A percentile compares a stretch with the other conserved stretches of the same genome.
Evolutionary conservation across 2,113 vertebrate genomes (phyloP).

Genomic region (Anser cygnoides): DNA sequence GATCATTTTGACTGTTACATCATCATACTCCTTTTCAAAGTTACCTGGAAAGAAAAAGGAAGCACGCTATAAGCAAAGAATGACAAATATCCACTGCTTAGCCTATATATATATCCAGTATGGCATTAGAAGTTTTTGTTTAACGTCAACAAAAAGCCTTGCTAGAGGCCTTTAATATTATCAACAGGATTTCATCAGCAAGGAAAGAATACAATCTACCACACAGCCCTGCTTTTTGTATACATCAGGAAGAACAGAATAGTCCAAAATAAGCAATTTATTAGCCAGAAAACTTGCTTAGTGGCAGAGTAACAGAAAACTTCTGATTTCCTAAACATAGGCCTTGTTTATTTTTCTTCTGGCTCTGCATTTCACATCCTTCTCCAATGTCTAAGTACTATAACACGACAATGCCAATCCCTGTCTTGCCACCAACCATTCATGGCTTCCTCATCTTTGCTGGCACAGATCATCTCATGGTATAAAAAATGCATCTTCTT

Average conservation of each 20-base stretch:
- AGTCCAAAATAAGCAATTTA: neutral
- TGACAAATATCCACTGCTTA: neutral
- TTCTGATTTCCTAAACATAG: neutral
- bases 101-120: neutral
- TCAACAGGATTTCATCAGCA: neutral
- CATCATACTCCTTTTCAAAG: slow-evolving; percentile 75
- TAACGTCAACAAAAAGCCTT: neutral
- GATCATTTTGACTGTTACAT: slow-evolving; percentile 79
- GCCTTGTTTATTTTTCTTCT: neutral
- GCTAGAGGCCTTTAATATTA: neutral
- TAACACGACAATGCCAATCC: neutral
- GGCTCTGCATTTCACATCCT: neutral
- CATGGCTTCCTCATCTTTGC: neutral
- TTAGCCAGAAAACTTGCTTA: neutral
- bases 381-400: neutral
- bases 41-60: slow-evolving; percentile 63
- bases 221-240: neutral
- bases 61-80: neutral
- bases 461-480: neutral
- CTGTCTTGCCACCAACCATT: neutral
- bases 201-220: neutral
- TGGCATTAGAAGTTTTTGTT: neutral
- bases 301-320: neutral
- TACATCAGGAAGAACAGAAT: neutral
- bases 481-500: neutral